Conservation (phyloP, 2,113 vertebrate genomes). For the Siniperca knerii region DNA sequence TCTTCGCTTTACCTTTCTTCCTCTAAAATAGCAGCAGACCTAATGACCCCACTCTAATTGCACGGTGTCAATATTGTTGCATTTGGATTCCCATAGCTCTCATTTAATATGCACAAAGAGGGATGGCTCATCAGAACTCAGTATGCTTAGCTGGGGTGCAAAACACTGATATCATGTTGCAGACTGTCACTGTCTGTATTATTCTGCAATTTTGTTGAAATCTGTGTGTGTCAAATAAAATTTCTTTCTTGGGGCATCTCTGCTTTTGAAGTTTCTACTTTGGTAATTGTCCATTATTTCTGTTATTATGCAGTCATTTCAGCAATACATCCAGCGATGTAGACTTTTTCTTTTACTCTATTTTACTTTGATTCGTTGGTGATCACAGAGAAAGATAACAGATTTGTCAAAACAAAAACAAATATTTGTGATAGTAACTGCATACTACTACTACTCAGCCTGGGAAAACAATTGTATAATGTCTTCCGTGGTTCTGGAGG, state of each 20-base stretch:
- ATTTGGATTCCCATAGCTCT: conserved; percentile 81
- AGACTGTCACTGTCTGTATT: not conserved
- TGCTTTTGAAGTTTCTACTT: not conserved
- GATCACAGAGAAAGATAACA: too few relatives aligned
- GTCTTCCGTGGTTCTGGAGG: too few relatives aligned
- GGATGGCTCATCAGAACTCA: conserved; percentile 60
- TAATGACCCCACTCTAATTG: conserved; percentile 83
- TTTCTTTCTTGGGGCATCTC: not conserved
- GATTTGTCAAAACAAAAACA: not conserved
- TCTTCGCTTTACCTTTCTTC: conserved; percentile 40
- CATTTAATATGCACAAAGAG: conserved; percentile 74
- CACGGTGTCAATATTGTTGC: conserved; percentile 85
- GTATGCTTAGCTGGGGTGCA: conserved; percentile 28
- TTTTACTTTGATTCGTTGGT: too few relatives aligned
- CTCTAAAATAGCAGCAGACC: conserved; percentile 71
- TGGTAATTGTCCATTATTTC: not conserved
- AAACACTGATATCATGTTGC: conserved; percentile 43
- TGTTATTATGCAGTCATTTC: not conserved
- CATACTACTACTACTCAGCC: not conserved
- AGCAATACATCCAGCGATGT: not conserved
- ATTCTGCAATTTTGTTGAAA: conserved; percentile 14
- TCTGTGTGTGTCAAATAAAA: not conserved
- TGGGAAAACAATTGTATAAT: too few relatives aligned
- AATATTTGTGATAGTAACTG: not conserved
- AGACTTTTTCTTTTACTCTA: not conserved